Percentiles rank a stretch among this genome's conserved stretches.
phyloP scores from a whole-genome alignment of 2,888 invertebrate species.

The Habrosyne pyritoides region DNA sequence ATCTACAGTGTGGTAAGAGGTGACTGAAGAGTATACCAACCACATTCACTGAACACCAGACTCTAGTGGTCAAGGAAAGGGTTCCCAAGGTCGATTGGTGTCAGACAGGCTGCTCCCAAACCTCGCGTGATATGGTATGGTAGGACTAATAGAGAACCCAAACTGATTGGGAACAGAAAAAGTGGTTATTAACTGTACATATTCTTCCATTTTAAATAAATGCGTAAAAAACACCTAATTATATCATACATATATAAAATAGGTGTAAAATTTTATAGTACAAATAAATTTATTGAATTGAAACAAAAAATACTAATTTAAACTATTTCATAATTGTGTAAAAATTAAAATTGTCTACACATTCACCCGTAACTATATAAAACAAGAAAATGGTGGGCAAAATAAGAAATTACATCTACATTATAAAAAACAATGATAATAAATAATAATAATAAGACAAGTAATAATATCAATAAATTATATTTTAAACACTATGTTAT shows the following conservation, averaged over 20 bases:
- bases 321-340: neutral
- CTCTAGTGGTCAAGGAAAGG: too few species aligned
- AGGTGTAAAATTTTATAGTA: neutral
- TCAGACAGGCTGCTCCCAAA: too few species aligned
- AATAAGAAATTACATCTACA: neutral
- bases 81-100: too few species aligned
- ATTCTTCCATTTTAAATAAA: neutral
- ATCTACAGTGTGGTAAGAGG: too few species aligned
- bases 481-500: neutral
- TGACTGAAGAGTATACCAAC: too few species aligned
- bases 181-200: neutral
- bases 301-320: neutral
- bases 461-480: neutral
- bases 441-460: neutral
- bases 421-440: neutral
- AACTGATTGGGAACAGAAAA: too few species aligned
- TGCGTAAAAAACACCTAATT: neutral
- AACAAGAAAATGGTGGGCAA: slow-evolving; percentile 5
- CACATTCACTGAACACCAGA: too few species aligned
- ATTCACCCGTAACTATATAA: slow-evolving; percentile 7
- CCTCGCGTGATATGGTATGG: too few species aligned
- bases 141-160: too few species aligned
- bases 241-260: neutral
- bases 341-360: neutral
- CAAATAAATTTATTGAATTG: neutral